Conservation (phyloP, 2,888 invertebrate species). For the Fragum sueziense region DNA sequence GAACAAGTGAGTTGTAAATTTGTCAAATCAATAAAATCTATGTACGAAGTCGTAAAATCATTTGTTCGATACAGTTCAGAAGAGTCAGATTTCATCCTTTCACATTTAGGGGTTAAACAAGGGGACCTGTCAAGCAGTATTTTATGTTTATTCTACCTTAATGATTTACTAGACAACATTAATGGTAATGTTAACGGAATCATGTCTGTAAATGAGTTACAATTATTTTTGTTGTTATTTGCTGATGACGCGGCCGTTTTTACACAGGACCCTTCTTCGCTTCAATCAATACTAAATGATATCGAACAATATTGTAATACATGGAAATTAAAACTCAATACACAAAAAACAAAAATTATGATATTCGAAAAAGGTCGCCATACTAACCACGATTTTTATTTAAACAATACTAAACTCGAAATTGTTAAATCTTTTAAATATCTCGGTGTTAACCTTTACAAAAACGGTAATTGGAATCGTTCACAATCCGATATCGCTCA, state of each 20-base stretch:
- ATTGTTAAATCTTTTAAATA: slow-evolving; percentile 13
- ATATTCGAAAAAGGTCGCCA: background rate
- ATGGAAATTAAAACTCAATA: slow-evolving; percentile 5
- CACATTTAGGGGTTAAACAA: background rate
- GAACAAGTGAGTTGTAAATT: background rate
- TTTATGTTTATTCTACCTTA: slow-evolving; percentile 7
- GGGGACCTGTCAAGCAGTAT: slow-evolving; percentile 9
- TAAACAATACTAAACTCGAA: background rate
- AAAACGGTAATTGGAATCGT: slow-evolving; percentile 13
- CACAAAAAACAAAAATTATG: slow-evolving; percentile 1
- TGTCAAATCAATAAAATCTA: background rate
- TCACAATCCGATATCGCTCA: background rate
- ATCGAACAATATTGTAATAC: slow-evolving; percentile 6
- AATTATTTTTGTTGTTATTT: background rate
- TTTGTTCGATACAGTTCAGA: background rate
- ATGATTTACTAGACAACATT: background rate
- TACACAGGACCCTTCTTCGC: background rate
- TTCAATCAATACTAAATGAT: background rate
- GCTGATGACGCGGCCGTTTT: slow-evolving; percentile 13
- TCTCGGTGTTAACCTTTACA: background rate
- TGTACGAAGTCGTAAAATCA: too few relatives aligned
- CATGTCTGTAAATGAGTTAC: background rate
- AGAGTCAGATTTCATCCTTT: background rate
- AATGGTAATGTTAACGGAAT: slow-evolving; percentile 1
- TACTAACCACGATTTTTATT: background rate